Conservation (phyloP, 2,113 vertebrate genomes). For the Panthera uncia region DNA sequence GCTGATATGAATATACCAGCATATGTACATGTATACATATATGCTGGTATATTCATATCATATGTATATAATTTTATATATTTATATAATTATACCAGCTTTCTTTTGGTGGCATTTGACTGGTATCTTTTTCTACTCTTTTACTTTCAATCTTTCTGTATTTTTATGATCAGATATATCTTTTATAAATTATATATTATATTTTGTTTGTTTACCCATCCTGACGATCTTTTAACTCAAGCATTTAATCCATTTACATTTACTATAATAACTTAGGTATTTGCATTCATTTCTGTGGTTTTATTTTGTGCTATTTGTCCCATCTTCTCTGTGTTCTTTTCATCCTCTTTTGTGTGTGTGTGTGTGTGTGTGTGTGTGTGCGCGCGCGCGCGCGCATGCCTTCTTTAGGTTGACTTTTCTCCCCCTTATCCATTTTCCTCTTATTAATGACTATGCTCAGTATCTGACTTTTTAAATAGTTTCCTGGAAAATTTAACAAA, state of each 20-base stretch:
- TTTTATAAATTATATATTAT: slow-evolving; percentile 18
- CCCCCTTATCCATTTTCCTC: not conserved
- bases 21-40: too few relatives aligned
- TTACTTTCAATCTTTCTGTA: not conserved
- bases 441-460: not conserved
- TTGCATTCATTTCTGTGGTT: not conserved
- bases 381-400: too few relatives aligned
- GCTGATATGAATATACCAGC: too few relatives aligned
- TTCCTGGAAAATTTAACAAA: slow-evolving; percentile 5
- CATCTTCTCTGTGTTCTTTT: not conserved
- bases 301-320: not conserved
- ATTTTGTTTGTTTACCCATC: not conserved
- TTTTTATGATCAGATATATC: slow-evolving; percentile 9
- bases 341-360: not conserved
- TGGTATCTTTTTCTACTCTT: not conserved
- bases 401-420: not conserved
- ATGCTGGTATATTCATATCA: too few relatives aligned
- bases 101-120: slow-evolving; percentile 13
- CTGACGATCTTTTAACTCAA: not conserved
- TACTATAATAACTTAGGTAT: not conserved
- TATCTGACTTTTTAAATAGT: not conserved
- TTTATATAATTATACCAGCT: not conserved
- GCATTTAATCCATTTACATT: not conserved
- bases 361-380: not conserved
- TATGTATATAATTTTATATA: too few relatives aligned